A percentile compares a stretch with the other conserved stretches of the same genome.
Evolutionary conservation across 2,888 invertebrate species (phyloP).

Genomic region (Pogonocherus hispidulus): DNA sequence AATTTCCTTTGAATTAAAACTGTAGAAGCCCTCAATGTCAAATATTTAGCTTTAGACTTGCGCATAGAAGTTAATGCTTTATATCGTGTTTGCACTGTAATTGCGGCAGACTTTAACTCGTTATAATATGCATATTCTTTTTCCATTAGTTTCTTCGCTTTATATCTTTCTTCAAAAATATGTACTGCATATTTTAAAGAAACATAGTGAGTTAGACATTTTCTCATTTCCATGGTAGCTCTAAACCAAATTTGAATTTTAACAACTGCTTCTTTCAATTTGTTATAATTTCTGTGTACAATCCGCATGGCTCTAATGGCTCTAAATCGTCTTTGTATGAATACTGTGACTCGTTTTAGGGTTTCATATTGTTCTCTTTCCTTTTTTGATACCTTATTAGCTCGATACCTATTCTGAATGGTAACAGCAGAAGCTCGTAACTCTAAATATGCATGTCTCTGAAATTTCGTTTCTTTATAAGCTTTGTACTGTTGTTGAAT

Average conservation of each 20-base stretch:
- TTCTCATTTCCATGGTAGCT: conserved; percentile 41
- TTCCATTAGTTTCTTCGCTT: conserved; percentile 57
- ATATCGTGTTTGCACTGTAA: conserved; percentile 61
- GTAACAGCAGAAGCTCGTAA: conserved; percentile 61
- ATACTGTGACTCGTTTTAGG: conserved; percentile 51
- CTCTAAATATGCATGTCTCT: conserved; percentile 60
- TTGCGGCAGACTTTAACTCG: conserved; percentile 58
- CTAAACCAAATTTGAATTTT: conserved; percentile 59
- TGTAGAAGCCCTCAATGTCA: conserved; percentile 64
- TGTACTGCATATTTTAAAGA: conserved; percentile 36
- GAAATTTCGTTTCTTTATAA: conserved; percentile 52
- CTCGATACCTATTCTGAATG: conserved; percentile 69
- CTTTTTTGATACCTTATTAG: conserved; percentile 60
- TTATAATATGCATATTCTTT: conserved; percentile 61
- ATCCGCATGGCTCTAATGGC: conserved; percentile 62
- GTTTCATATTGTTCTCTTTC: conserved; percentile 51
- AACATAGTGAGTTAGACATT: conserved; percentile 39
- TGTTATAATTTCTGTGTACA: conserved; percentile 63
- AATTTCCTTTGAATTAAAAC: conserved; percentile 71
- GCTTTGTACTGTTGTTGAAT: conserved; percentile 72
- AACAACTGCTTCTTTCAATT: conserved; percentile 60
- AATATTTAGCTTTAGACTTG: conserved; percentile 60
- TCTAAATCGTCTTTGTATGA: conserved; percentile 70
- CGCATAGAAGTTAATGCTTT: conserved; percentile 64
- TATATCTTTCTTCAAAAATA: conserved; percentile 34